phyloP scores from a whole-genome alignment of 2,113 vertebrate species.

The Gymnorhina tibicen region DNA sequence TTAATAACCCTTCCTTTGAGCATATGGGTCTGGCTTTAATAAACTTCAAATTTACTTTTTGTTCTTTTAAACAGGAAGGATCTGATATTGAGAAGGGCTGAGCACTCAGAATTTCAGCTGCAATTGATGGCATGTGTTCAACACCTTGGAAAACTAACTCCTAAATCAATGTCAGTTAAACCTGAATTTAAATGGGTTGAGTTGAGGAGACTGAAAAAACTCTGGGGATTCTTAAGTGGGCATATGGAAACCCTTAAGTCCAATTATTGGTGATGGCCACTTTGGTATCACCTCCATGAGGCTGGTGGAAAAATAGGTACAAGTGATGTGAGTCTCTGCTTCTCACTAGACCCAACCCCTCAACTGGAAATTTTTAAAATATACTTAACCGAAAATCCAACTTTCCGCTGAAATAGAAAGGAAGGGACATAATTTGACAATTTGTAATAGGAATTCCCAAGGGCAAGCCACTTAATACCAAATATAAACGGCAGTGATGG shows the following conservation, averaged over 20 bases:
- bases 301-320: background rate
- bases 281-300: background rate
- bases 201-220: background rate
- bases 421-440: background rate
- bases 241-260: slow-evolving; percentile 19
- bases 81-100: background rate
- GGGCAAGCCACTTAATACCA: background rate
- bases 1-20: slow-evolving; percentile 24
- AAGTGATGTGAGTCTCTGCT: background rate
- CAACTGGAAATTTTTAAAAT: background rate
- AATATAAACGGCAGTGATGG: background rate
- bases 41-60: slow-evolving; percentile 14
- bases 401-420: background rate
- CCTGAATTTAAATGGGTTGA: background rate
- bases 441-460: background rate
- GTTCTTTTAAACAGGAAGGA: slow-evolving; percentile 1
- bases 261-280: background rate
- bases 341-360: background rate
- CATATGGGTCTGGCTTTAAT: slow-evolving; percentile 26
- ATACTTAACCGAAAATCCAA: background rate
- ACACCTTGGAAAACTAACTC: background rate
- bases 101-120: background rate
- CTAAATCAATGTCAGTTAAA: background rate
- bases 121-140: background rate
- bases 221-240: background rate